Evolutionary conservation across 2,797 vertebrate genomes (phyloP).

Genomic region (Garrulus glandarius): DNA sequence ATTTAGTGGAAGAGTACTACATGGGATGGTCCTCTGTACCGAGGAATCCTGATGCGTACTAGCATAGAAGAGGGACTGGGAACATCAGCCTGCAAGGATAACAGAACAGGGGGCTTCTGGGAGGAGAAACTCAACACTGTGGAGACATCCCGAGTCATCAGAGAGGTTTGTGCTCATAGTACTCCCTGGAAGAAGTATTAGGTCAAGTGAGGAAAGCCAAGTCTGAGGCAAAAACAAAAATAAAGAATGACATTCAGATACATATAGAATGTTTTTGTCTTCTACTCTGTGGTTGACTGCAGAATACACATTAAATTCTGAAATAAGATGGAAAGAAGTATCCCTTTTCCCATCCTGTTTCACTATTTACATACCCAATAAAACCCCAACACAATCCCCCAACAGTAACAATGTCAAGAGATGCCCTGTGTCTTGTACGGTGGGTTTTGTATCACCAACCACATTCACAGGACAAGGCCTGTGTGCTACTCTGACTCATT

Average conservation of each 20-base stretch:
- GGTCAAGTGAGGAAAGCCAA: neutral
- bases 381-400: neutral
- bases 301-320: neutral
- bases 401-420: neutral
- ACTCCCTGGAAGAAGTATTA: neutral
- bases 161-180: neutral
- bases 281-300: neutral
- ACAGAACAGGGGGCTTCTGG: neutral
- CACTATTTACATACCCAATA: neutral
- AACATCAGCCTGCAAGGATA: neutral
- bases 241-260: neutral
- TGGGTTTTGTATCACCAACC: neutral
- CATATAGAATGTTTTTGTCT: neutral
- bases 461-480: neutral
- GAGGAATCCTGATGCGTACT: neutral
- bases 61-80: neutral
- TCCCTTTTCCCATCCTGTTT: neutral
- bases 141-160: neutral
- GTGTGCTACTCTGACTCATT: neutral
- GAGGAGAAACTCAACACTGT: neutral
- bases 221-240: neutral
- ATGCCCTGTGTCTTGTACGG: neutral
- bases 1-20: neutral
- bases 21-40: neutral
- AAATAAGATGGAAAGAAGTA: neutral